Conservation (phyloP, 2,113 vertebrate species). For the Myanophis thanlyinensis region DNA sequence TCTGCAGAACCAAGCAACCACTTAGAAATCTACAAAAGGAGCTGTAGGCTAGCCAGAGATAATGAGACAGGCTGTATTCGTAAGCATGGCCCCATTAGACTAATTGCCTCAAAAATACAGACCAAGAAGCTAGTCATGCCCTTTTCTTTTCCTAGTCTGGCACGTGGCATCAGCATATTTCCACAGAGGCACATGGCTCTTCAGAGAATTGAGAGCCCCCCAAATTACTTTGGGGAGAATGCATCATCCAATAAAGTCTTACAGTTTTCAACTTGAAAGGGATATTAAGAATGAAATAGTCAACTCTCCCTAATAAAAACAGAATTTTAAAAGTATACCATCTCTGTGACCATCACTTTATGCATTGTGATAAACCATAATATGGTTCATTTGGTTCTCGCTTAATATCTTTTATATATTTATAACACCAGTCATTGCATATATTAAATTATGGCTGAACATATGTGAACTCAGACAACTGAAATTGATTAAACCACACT, state of each 20-base stretch:
- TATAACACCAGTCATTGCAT: neutral
- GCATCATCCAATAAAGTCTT: neutral
- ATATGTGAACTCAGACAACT: neutral
- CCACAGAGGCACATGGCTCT: neutral
- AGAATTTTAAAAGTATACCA: neutral
- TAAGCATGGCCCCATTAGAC: slow-evolving; percentile 36
- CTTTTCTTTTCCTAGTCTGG: neutral
- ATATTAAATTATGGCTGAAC: neutral
- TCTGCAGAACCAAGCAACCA: neutral
- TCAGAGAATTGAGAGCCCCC: neutral
- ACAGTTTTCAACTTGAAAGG: neutral
- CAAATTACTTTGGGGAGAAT: neutral
- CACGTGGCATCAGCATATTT: neutral
- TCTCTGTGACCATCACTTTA: neutral
- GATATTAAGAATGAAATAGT: neutral
- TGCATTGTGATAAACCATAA: neutral
- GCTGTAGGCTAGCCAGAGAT: slow-evolving; percentile 16
- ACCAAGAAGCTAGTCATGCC: neutral
- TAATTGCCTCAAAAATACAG: slow-evolving; percentile 47
- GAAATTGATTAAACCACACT: neutral
- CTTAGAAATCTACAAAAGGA: slow-evolving; percentile 34
- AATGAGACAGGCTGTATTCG: neutral
- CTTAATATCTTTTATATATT: neutral
- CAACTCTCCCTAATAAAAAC: neutral
- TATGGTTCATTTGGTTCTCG: neutral